Evolutionary conservation across 2,888 invertebrate species (phyloP), one percentile per base, ranked within the genome.

Genomic region (Zhuqinia jingwanae): DNA sequence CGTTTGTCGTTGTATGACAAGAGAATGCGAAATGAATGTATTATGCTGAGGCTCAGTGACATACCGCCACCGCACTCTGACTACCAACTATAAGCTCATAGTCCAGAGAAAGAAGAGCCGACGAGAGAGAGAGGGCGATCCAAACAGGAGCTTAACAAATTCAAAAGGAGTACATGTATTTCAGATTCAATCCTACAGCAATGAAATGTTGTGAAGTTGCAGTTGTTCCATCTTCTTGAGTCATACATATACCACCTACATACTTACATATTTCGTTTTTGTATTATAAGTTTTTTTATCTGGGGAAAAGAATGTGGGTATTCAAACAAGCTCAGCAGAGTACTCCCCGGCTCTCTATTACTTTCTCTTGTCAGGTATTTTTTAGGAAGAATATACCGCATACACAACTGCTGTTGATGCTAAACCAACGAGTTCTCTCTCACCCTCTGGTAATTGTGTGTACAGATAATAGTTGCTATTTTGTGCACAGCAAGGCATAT

Each of bases 301-400:
- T 8, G 36, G 36, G 13, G 75, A 27, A 56, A 53, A 25, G 42
- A 58, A 53, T 58, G 30, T 70, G 47, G 70, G 47, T 47, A 47
- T 70, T 60, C 36, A 56, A 83, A n/a, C n/a, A 84, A 84, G 77
- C 84, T 84, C 84, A 84, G 84, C 78, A 42, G 65, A 68, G 70
- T 78, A 58, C 78, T 56, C 76, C n/a, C n/a, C 36, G 63, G 36
- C 25, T 36, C 50, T 76, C 0, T 5, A 6, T 30, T 13, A 53
- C 30, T 20, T 47, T 75, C 30, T 56, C 75, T 20, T 15, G 22
- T 56, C 42, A 42, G 42, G 65, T 68, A 42, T 68, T 68, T 60
- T 45, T 42, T 42, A 20, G 20, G 20, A n/a, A n/a, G n/a, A n/a
- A n/a, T n/a, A n/a, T n/a, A n/a, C n/a, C n/a, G n/a, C n/a, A n/a